Conservation (phyloP, 2,888 invertebrate species). For the Drosophila rubida region DNA sequence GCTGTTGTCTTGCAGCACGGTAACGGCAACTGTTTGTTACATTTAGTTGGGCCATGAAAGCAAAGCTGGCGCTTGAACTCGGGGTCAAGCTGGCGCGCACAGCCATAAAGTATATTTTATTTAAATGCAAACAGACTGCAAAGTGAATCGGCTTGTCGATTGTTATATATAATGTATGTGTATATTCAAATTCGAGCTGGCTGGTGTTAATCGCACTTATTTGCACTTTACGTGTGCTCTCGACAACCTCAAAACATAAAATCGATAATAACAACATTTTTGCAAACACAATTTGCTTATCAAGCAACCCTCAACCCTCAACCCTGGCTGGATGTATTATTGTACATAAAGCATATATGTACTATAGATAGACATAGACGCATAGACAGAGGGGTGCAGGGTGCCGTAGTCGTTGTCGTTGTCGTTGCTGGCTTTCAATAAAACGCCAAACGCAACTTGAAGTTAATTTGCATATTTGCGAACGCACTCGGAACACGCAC, state of each 20-base stretch:
- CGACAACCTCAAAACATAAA: constrained; percentile 42
- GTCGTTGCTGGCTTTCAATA: constrained; percentile 54
- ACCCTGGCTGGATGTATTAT: constrained; percentile 20
- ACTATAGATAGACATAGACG: neutral
- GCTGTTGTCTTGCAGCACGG: no score
- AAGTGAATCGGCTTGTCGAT: constrained; percentile 12
- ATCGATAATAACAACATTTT: constrained; percentile 61
- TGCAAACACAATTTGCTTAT: constrained; percentile 61
- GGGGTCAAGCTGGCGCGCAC: neutral
- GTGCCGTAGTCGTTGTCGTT: no score
- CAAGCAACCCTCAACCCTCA: constrained; percentile 61
- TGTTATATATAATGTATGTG: no score
- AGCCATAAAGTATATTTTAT: constrained; percentile 4
- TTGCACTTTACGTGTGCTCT: constrained; percentile 15
- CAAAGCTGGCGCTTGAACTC: constrained; percentile 5
- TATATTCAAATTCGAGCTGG: no score
- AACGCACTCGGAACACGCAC: constrained; percentile 47
- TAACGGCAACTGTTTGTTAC: constrained; percentile 49
- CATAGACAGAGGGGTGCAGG: constrained; percentile 14
- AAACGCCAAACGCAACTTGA: constrained; percentile 69
- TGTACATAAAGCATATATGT: neutral
- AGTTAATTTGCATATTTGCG: constrained; percentile 76
- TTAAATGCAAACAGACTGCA: constrained; percentile 7
- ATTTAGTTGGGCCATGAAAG: constrained; percentile 45
- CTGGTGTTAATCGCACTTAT: constrained; percentile 3